Evolutionary conservation across 1,140 invertebrate species (phyloP), one percentile per base, ranked within the genome.

Genomic region (Bombyx mori): DNA sequence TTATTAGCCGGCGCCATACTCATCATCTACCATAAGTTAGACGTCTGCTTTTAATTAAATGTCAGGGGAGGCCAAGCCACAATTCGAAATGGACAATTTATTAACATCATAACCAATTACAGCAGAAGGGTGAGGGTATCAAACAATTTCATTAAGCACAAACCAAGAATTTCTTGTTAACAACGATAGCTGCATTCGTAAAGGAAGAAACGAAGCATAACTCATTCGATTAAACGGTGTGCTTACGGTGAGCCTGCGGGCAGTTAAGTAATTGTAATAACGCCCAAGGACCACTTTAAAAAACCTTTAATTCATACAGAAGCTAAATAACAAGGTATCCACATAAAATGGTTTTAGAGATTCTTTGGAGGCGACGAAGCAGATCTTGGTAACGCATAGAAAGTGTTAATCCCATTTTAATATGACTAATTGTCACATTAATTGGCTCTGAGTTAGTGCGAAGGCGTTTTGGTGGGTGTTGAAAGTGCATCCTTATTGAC

Each of bases 381-480:
- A 57, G 58, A 68, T 71, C 69, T 74, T 72, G 61, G 71, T 73
- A 63, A 69, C 68, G 65, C 65, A 56, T 65, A 68, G 71, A 75
- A 82, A 75, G 67, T 75, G 69, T 77, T 82, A 80, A 80, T 79
- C 66, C 61, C 71, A 69, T 80, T 76, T 82, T 75, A 75, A 80
- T 77, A 66, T 70, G 73, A 74, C 76, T 79, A 80, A 82, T 82
- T 79, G 68, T 66, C 63, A 67, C 64, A 69, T 71, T 73, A 78
- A 72, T 77, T 73, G 65, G 64, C 61, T 57, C 57, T 61, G 62
- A 66, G 66, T 64, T 59, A 54, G 53, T 22, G 53, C 53, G 42
- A 51, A 51, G 50, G 42, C 50, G 42, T 51, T 35, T 51, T 51
- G 5, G 10, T 51, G 50, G 22, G 50, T 35, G 10, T 51, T 35